Base-by-base conservation (phyloP, 2,797 vertebrate species). In the Aphelocoma californica region DNA sequence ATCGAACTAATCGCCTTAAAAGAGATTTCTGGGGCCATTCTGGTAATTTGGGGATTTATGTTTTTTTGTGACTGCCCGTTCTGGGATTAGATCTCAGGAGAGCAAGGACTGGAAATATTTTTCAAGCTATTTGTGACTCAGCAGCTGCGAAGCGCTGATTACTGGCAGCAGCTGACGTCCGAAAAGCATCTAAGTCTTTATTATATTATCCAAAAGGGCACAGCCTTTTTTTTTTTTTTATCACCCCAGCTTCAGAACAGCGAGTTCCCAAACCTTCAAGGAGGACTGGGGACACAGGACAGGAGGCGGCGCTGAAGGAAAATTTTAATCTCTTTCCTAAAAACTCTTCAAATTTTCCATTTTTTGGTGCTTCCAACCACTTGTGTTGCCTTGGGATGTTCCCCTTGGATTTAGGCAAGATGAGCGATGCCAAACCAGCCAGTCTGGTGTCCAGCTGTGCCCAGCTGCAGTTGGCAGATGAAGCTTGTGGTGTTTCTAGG, bases 121-220 rank as follows among this genome's bases (percentile, higher is more conserved):
- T 81, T 91, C 80, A 92, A 73, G 86, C 86, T 93, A 83, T 93
- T 92, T 96, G 89, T 91, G 90, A 96, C 91, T 95, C 93, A 94
- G 95, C 95, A 95, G 90, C 94, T 97, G 90, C n/a, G 60, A 94
- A 94, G 74, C 4, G 3, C 86, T 92, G 94, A 95, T 96, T 95
- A 92, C 86, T 80, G 61, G 91, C 92, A 81, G 94, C 86, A 89
- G 81, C 88, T 95, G 94, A 96, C 47, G 20, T 95, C 93, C 31
- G 21, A 85, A 81, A 80, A 86, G 67, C 82, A 79, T 91, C 90
- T 26, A 85, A 84, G 81, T 67, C 90, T 92, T 96, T 95, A 95
- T 94, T 92, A 57, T 89, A 78, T 93, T 95, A 95, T 73, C 78
- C 88, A 67, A 69, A 95, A 91, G 81, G 86, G 78, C 93, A 74